These are phyloP conservation scores for Pseudorhiza aurosa DNA, from an alignment of 30 jellyfish, hydroid and myxozoan species.

Conservation along the genomic window DNA sequence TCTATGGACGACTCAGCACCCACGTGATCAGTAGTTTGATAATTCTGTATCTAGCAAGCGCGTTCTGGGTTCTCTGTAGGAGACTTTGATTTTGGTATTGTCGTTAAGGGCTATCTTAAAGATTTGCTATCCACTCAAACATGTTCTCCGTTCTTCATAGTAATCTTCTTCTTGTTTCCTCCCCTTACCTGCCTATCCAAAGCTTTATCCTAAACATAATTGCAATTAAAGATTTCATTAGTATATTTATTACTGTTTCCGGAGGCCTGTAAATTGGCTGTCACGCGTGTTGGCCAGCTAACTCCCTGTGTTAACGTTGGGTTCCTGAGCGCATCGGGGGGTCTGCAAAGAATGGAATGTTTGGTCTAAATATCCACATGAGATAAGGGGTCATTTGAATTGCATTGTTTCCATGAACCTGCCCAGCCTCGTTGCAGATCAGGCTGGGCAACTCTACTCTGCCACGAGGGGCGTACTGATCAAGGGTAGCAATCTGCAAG, in stretches of 20 bases:
- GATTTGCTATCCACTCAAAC: conserved; percentile 9
- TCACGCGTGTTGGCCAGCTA: conserved; percentile 73
- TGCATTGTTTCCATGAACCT: conserved; percentile 49
- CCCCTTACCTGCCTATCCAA: conserved; percentile 33
- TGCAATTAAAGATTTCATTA: conserved; percentile 54
- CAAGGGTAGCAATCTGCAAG: conserved; percentile 36
- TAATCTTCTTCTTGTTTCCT: conserved; percentile 28
- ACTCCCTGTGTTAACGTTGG: conserved; percentile 71
- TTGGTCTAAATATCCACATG: conserved; percentile 72
- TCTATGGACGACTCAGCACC: conserved; percentile 36
- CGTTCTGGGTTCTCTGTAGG: conserved; percentile 57
- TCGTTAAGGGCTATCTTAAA: conserved; percentile 37
- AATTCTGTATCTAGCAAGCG: conserved; percentile 9
- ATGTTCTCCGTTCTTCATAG: conserved; percentile 6
- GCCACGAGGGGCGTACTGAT: conserved; percentile 55
- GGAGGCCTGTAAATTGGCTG: conserved; percentile 74
- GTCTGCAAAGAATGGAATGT: conserved; percentile 69
- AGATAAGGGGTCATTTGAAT: conserved; percentile 72
- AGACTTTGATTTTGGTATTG: conserved; percentile 40
- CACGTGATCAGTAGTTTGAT: conserved; percentile 52
- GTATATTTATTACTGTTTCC: conserved; percentile 73
- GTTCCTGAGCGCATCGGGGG: conserved; percentile 74
- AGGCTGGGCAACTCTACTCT: conserved; percentile 18
- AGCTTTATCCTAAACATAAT: conserved; percentile 12
- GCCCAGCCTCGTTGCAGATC: conserved; percentile 63